Base-by-base conservation (phyloP, 2,888 invertebrate genomes). In the Anticlea derivata region DNA sequence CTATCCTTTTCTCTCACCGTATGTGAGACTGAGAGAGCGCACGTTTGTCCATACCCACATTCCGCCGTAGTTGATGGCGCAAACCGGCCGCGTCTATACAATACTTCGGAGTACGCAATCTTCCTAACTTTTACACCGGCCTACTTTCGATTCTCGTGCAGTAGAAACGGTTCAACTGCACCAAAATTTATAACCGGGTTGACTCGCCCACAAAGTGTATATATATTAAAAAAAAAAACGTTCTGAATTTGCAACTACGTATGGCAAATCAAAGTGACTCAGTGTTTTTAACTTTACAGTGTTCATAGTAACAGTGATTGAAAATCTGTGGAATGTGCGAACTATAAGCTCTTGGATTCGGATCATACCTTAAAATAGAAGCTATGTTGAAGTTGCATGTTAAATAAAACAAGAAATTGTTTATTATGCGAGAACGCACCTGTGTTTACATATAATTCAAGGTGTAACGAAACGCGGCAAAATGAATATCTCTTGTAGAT, bases 261-360 rank as follows among this genome's bases (percentile, higher is more conserved):
- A 72, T 70, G 67, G 67, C 53, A 69, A 79, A 67, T 70, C 64
- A 72, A 75, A 79, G 82, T 86, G 86, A 84, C 75, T 82, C 79
- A 83, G 85, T 87, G 86, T 74, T 80, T 72, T 55, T 60, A 75
- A 75, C 76, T 73, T 68, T 64, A 55, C 74, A 75, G 80, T 83
- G 82, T 80, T 79, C 47, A 72, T 70, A 63, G 64, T 61, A 70
- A 66, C 66, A 77, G 80, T 84, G 81, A 75, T 75, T 67, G 66
- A 70, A 68, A 63, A 68, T 63, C 50, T 63, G 68, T 76, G 79
- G 75, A 80, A 80, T 85, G 80, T 76, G 71, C 65, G 65, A 63
- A 69, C 61, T 67, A 60, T 66, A 65, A 63, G 60, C 61, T 60
- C 45, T 66, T 62, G 62, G 67, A 70, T 61, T 56, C 56, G 57